Conservation (phyloP, 2,888 invertebrate genomes). For the Drosophila pegasa region DNA sequence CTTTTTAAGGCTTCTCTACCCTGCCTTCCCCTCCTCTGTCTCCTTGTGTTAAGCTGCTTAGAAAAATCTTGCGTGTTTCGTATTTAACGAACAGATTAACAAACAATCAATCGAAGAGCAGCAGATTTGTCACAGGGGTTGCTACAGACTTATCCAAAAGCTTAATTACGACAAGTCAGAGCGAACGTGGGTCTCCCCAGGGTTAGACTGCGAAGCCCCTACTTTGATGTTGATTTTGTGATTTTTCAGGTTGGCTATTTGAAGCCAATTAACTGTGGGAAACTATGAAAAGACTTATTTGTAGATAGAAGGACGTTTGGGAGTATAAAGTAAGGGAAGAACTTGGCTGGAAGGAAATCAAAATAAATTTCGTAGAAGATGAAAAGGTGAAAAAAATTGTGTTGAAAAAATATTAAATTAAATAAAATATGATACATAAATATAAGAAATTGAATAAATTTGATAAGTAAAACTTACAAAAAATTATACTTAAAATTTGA, state of each 20-base stretch:
- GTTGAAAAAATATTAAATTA: too few species aligned
- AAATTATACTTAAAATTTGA: too few species aligned
- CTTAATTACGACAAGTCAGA: constrained; percentile 64
- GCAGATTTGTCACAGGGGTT: constrained; percentile 72
- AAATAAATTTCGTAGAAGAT: too few species aligned
- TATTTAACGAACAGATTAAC: constrained; percentile 75
- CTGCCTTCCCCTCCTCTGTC: not conserved
- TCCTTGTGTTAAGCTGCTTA: constrained; percentile 66
- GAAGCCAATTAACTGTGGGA: constrained; percentile 62
- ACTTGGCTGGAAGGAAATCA: too few species aligned
- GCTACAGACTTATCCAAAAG: constrained; percentile 38
- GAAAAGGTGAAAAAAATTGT: too few species aligned
- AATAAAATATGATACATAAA: too few species aligned
- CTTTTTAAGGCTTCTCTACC: not conserved
- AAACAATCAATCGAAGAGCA: constrained; percentile 53
- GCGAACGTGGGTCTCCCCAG: constrained; percentile 8
- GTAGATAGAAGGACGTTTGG: too few species aligned
- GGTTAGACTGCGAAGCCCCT: constrained; percentile 7
- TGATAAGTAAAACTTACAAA: too few species aligned
- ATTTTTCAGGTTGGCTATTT: constrained; percentile 48
- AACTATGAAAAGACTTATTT: constrained; percentile 8
- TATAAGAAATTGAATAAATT: too few species aligned
- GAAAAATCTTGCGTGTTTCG: constrained; percentile 76
- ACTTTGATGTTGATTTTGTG: constrained; percentile 59
- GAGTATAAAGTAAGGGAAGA: not conserved